Evolutionary conservation across 2,888 invertebrate genomes (phyloP).

Genomic region (Venusia cambrica): DNA sequence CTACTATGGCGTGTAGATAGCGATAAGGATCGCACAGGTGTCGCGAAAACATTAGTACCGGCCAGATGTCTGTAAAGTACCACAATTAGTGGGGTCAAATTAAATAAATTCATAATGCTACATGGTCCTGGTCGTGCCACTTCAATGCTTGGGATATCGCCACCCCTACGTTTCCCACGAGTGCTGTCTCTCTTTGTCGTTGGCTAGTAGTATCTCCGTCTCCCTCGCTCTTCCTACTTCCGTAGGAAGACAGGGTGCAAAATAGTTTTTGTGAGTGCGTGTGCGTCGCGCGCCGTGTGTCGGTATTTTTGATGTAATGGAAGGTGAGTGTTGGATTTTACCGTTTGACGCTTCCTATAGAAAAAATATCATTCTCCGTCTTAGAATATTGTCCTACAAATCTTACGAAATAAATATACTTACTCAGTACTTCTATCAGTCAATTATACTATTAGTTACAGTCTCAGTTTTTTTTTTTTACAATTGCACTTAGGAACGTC

Average conservation of each 20-base stretch:
- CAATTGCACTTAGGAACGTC: no score
- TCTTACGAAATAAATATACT: no score
- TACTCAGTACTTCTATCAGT: no score
- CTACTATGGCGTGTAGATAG: slow-evolving; percentile 37
- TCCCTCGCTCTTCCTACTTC: slow-evolving; percentile 55
- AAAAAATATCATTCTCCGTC: no score
- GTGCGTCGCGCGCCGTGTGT: slow-evolving; percentile 70
- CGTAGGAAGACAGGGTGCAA: slow-evolving; percentile 74
- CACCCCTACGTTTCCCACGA: slow-evolving; percentile 78
- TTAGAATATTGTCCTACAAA: no score
- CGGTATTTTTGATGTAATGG: slow-evolving; percentile 36
- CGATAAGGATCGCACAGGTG: slow-evolving; percentile 58
- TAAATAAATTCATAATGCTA: slow-evolving; percentile 47
- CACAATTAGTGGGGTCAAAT: slow-evolving; percentile 35
- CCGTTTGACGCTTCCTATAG: no score
- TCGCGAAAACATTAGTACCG: slow-evolving; percentile 29
- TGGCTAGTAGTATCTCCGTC: slow-evolving; percentile 25
- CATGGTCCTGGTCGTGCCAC: slow-evolving; percentile 49
- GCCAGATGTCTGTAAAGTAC: slow-evolving; percentile 37
- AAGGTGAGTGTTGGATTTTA: slow-evolving; percentile 29
- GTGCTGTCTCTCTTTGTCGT: slow-evolving; percentile 47
- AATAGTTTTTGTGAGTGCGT: slow-evolving; percentile 67
- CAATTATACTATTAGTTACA: no score
- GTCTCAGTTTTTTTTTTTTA: no score
- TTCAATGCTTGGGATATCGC: slow-evolving; percentile 73